These are phyloP conservation scores for Orchestia grillus DNA, from an alignment of 1,140 invertebrate genomes.

Conservation along the genomic window DNA sequence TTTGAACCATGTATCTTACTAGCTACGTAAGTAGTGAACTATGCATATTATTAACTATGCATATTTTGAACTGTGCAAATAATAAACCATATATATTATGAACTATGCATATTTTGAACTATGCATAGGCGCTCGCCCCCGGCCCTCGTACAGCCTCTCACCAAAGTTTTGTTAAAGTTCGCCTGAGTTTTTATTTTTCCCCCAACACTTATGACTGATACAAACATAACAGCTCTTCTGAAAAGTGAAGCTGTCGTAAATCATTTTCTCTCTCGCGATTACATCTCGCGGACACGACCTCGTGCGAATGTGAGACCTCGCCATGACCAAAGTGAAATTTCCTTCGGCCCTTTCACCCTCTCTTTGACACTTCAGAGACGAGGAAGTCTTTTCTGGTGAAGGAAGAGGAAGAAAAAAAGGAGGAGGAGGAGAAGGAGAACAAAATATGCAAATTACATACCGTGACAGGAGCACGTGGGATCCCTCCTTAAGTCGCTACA, in stretches of 20 bases:
- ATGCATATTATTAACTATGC: no score
- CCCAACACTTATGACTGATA: conserved; percentile 25
- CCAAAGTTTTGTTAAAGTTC: conserved; percentile 42
- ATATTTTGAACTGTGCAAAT: not conserved
- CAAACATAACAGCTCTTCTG: not conserved
- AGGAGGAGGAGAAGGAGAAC: not conserved
- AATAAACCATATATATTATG: not conserved
- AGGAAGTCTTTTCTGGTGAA: not conserved
- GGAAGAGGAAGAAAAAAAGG: not conserved
- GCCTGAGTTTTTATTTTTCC: not conserved
- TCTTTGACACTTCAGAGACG: not conserved
- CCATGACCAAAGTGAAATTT: not conserved
- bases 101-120: no score
- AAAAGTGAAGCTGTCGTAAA: not conserved
- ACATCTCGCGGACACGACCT: no score
- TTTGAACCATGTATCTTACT: no score
- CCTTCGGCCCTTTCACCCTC: not conserved
- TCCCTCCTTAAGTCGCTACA: conserved; percentile 29
- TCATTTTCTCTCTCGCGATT: not conserved
- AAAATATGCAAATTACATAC: conserved; percentile 12
- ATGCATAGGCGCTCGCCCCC: not conserved
- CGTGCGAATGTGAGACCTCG: not conserved
- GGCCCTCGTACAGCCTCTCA: conserved; percentile 29
- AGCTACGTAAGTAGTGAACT: no score
- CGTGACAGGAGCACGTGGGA: not conserved